Base-by-base conservation (phyloP, 2,797 vertebrate species). In the Lepilemur septentrionalis region DNA sequence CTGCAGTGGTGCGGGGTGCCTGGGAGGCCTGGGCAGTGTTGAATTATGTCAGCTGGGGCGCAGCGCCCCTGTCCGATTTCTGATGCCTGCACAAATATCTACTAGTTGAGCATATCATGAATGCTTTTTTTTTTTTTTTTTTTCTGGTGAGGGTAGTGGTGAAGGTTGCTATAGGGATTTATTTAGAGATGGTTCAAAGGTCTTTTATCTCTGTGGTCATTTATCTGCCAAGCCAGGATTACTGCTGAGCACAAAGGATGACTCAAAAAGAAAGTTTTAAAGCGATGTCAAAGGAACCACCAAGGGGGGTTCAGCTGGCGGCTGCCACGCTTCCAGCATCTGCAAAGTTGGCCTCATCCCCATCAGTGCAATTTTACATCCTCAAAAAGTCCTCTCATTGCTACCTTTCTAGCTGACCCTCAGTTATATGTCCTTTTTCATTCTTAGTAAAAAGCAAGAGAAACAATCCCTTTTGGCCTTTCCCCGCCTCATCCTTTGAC, bases 221-320 rank as follows among this genome's bases (percentile, higher is more conserved):
- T 96, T 92, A 50, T 93, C 96, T 96, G 61, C 65, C 93, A 91
- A 96, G 32, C 7, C 59, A 95, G 93, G 0, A 4, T 90, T 91
- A 41, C 25, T 92, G 91, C 48, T 57, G 84, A 97, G 95, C 86
- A 65, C 78, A 89, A 80, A 90, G 79, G 18, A 10, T 94, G 89
- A 96, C 46, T 97, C 73, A 96, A 23, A 97, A 85, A 52, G 78
- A 88, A 97, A 97, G 89, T 65, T 48, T n/a, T 20, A 78, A 96
- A 83, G 67, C 28, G 28, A 35, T 72, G 38, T 92, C 52, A 43
- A 93, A 80, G 88, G 91, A 91, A 75, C 20, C 5, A 48, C 41
- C 22, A 20, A 84, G 48, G 46, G 76, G 23, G 38, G 80, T 48
- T 96, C 43, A 20, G 59, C 63, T 65, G 59, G 38, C 0, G 38